These are phyloP conservation scores for Scrobipalpa atriplicella DNA, from an alignment of 2,888 invertebrate species.

Conservation along the genomic window DNA sequence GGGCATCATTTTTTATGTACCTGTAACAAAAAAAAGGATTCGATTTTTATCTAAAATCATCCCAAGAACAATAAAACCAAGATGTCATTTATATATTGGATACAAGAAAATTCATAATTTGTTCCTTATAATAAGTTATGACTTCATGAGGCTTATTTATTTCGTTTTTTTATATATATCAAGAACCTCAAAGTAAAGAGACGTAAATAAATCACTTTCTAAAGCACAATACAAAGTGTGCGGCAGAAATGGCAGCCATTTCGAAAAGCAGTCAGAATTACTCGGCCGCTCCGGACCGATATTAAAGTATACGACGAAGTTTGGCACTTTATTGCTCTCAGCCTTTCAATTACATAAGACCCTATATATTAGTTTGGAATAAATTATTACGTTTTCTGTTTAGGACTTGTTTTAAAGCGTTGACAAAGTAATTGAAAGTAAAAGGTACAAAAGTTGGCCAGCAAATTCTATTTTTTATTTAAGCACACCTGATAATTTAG, in stretches of 20 bases:
- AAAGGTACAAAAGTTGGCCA: too few relatives aligned
- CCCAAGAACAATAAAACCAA: too few relatives aligned
- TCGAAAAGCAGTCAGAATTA: constrained; percentile 10
- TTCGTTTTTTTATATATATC: too few relatives aligned
- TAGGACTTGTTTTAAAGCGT: not conserved
- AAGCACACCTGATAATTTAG: too few relatives aligned
- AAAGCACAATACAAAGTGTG: not conserved
- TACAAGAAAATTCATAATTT: too few relatives aligned
- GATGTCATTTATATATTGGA: too few relatives aligned
- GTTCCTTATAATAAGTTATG: too few relatives aligned
- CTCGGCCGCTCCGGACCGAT: not conserved
- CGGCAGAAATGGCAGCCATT: not conserved
- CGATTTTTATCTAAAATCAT: too few relatives aligned
- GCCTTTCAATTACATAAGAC: not conserved
- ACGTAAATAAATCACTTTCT: not conserved
- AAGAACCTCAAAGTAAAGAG: too few relatives aligned
- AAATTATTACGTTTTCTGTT: not conserved
- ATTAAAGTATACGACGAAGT: constrained; percentile 16
- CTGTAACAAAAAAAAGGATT: constrained; percentile 37
- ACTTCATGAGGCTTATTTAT: too few relatives aligned
- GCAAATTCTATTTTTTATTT: too few relatives aligned
- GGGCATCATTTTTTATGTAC: constrained; percentile 35
- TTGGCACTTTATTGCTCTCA: constrained; percentile 5
- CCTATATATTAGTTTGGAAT: not conserved
- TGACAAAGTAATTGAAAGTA: too few relatives aligned